Conservation (phyloP, 2,888 invertebrate genomes). For the Cheilosia vulpina region DNA sequence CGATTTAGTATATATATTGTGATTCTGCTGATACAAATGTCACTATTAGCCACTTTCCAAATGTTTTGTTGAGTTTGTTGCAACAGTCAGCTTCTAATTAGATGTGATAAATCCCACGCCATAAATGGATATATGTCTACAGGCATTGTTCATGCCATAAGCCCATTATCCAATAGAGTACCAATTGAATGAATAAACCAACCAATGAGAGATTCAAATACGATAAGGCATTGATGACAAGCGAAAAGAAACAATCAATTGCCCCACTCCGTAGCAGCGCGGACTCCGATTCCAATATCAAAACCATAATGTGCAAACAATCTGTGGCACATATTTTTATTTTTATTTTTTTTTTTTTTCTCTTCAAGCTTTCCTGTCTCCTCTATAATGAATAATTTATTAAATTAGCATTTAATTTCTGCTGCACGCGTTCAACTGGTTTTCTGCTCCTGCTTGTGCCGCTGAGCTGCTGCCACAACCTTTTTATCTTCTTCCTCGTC, state of each 20-base stretch:
- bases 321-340: conserved; percentile 53
- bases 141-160: conserved; percentile 1
- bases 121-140: not conserved
- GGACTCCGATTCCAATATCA: conserved; percentile 56
- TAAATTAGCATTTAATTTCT: conserved; percentile 75
- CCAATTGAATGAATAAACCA: conserved; percentile 53
- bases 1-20: too few species aligned
- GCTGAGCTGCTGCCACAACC: conserved; percentile 40
- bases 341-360: conserved; percentile 16
- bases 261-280: conserved; percentile 40
- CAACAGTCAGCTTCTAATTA: conserved; percentile 23
- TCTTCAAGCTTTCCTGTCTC: conserved; percentile 55
- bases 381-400: conserved; percentile 72
- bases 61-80: not conserved
- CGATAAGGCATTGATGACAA: conserved; percentile 57
- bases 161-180: conserved; percentile 48
- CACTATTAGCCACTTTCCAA: too few species aligned
- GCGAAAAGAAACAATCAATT: conserved; percentile 49
- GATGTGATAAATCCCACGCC: conserved; percentile 44
- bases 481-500: conserved; percentile 60
- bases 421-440: conserved; percentile 75
- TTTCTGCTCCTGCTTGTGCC: conserved; percentile 60
- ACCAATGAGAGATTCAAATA: conserved; percentile 56
- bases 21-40: too few species aligned
- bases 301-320: conserved; percentile 64